Percentiles rank a stretch among this genome's conserved stretches.
phyloP scores from a whole-genome alignment of 2,797 vertebrate genomes.

The Eospalax fontanierii region DNA sequence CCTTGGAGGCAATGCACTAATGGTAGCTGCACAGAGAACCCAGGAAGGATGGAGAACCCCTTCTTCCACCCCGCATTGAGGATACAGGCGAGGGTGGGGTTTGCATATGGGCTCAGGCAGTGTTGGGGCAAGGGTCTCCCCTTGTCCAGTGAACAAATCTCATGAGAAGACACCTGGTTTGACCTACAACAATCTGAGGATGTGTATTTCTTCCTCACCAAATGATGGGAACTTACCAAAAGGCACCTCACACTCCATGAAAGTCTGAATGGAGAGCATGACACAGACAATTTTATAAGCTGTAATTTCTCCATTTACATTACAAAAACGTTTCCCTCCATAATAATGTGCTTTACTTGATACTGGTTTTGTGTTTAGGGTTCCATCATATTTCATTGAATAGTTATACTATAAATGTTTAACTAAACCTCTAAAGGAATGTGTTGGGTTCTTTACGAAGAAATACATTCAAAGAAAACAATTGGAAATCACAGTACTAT shows the following conservation, averaged over 20 bases:
- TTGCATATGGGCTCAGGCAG: background rate
- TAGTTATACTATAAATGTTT: background rate
- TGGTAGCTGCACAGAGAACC: background rate
- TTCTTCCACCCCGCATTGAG: background rate
- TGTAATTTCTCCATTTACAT: background rate
- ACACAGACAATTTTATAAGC: background rate
- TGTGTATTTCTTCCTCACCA: background rate
- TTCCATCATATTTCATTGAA: background rate
- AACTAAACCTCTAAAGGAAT: background rate
- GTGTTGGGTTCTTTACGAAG: background rate
- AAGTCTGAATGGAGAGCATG: background rate
- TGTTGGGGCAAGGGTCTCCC: background rate
- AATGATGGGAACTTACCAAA: background rate
- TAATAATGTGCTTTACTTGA: background rate
- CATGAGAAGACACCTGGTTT: background rate
- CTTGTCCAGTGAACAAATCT: background rate
- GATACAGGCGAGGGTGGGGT: too few relatives aligned
- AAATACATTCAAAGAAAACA: background rate
- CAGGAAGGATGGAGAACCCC: too few relatives aligned
- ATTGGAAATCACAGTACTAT: background rate
- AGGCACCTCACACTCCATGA: background rate
- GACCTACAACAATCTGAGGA: background rate
- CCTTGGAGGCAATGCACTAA: background rate
- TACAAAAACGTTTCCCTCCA: background rate
- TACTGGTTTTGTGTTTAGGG: slow-evolving; percentile 40